phyloP scores from a whole-genome alignment of 2,888 invertebrate species.

The Cheilosia pagana region DNA sequence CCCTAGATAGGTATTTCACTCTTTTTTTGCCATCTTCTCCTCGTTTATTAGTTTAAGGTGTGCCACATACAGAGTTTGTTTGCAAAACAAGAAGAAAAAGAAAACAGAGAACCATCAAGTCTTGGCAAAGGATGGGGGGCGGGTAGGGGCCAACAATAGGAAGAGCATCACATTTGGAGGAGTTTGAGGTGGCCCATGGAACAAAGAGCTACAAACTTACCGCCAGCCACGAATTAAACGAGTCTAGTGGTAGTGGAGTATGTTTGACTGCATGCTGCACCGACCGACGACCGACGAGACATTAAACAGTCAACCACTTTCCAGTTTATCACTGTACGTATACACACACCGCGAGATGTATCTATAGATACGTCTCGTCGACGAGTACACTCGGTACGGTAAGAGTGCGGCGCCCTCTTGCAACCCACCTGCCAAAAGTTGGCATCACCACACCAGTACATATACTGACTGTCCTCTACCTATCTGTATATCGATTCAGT shows the following conservation, averaged over 20 bases:
- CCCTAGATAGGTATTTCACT: slow-evolving; percentile 72
- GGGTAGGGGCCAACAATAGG: slow-evolving; percentile 42
- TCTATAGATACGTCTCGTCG: slow-evolving; percentile 12
- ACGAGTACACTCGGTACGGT: neutral
- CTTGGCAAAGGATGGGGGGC: slow-evolving; percentile 21
- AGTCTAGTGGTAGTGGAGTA: slow-evolving; percentile 19
- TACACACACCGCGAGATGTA: slow-evolving; percentile 32
- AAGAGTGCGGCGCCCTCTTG: neutral
- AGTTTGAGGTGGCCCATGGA: slow-evolving; percentile 54
- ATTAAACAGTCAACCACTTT: slow-evolving; percentile 74
- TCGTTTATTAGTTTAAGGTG: slow-evolving; percentile 74
- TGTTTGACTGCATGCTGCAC: slow-evolving; percentile 53
- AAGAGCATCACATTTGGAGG: slow-evolving; percentile 42
- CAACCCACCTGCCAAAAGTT: slow-evolving; percentile 1
- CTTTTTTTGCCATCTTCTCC: slow-evolving; percentile 66
- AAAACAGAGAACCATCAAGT: slow-evolving; percentile 31
- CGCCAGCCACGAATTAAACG: slow-evolving; percentile 49
- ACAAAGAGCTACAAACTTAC: slow-evolving; percentile 60
- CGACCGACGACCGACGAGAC: slow-evolving; percentile 58
- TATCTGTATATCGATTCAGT: slow-evolving; percentile 48
- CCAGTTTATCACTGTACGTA: slow-evolving; percentile 51
- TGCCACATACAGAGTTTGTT: slow-evolving; percentile 64
- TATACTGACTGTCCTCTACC: neutral
- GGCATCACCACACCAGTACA: slow-evolving; percentile 24
- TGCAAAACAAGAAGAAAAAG: slow-evolving; percentile 43